phyloP scores from a whole-genome alignment of 2,888 invertebrate genomes.

The Ichneumon xanthorius region DNA sequence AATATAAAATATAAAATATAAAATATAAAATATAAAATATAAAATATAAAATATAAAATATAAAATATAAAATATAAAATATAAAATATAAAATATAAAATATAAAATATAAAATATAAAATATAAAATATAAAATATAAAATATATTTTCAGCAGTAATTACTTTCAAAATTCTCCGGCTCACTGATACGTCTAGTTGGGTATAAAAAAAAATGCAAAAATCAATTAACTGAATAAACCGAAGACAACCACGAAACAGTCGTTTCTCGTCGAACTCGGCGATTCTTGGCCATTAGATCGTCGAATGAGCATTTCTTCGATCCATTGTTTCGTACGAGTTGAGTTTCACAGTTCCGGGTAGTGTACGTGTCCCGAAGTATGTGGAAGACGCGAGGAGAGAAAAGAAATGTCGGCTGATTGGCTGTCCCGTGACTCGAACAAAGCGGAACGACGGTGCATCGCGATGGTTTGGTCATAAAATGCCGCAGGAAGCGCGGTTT shows the following conservation, averaged over 20 bases:
- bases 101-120: too few relatives aligned
- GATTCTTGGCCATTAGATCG: slow-evolving; percentile 1
- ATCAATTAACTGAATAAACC: neutral
- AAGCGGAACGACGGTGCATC: slow-evolving; percentile 74
- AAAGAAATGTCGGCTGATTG: slow-evolving; percentile 49
- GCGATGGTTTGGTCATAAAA: slow-evolving; percentile 70
- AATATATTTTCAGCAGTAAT: too few relatives aligned
- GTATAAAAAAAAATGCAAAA: neutral
- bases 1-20: too few relatives aligned
- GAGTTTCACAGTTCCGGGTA: neutral
- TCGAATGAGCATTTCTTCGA: neutral
- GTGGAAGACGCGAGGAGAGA: slow-evolving; percentile 35
- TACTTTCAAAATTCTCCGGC: too few relatives aligned
- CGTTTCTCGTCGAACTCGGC: neutral
- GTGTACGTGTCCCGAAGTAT: slow-evolving; percentile 19
- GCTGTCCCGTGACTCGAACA: slow-evolving; percentile 67
- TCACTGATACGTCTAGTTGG: too few relatives aligned
- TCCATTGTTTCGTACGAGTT: neutral
- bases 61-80: too few relatives aligned
- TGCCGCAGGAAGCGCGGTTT: neutral
- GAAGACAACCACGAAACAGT: neutral
- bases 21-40: too few relatives aligned
- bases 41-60: too few relatives aligned
- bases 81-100: too few relatives aligned
- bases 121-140: too few relatives aligned